A percentile compares a stretch with the other conserved stretches of the same genome.
phyloP scores from a whole-genome alignment of 2,797 vertebrate species.

The Tiaroga cobitis region DNA sequence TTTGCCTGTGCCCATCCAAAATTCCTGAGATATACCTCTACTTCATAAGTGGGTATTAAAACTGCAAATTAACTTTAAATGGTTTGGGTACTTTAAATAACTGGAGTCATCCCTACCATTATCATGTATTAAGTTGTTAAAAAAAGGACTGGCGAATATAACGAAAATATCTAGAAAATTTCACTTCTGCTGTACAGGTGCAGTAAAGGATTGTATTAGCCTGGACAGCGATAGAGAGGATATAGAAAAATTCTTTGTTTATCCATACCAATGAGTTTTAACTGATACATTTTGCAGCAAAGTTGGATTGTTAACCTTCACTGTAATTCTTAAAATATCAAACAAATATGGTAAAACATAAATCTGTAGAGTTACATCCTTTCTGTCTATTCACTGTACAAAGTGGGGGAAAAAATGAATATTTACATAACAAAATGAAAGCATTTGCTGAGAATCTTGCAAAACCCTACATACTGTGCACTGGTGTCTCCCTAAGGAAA shows the following conservation, averaged over 20 bases:
- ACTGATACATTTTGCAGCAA: constrained; percentile 45
- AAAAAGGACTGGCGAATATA: constrained; percentile 9
- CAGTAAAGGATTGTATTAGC: constrained; percentile 12
- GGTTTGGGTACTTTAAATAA: constrained; percentile 14
- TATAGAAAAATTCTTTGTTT: not conserved
- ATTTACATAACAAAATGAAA: constrained; percentile 60
- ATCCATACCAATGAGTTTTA: not conserved
- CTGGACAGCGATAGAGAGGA: not conserved
- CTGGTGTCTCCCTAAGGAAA: constrained; percentile 38
- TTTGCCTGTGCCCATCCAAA: constrained; percentile 49
- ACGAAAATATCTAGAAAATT: constrained; percentile 21
- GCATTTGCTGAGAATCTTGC: constrained; percentile 41
- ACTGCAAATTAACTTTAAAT: constrained; percentile 47
- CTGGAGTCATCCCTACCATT: constrained; percentile 6
- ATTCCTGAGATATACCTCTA: constrained; percentile 45
- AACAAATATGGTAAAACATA: constrained; percentile 50
- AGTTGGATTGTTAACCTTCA: constrained; percentile 51
- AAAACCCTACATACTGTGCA: constrained; percentile 34
- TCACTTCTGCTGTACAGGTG: constrained; percentile 29
- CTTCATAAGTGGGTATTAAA: constrained; percentile 51
- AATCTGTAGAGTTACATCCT: constrained; percentile 60
- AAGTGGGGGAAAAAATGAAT: constrained; percentile 50
- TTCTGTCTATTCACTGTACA: constrained; percentile 60
- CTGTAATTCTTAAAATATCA: constrained; percentile 32
- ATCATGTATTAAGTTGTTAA: not conserved